phyloP scores from a whole-genome alignment of 1,140 invertebrate genomes.

The Zophobas atratus region DNA sequence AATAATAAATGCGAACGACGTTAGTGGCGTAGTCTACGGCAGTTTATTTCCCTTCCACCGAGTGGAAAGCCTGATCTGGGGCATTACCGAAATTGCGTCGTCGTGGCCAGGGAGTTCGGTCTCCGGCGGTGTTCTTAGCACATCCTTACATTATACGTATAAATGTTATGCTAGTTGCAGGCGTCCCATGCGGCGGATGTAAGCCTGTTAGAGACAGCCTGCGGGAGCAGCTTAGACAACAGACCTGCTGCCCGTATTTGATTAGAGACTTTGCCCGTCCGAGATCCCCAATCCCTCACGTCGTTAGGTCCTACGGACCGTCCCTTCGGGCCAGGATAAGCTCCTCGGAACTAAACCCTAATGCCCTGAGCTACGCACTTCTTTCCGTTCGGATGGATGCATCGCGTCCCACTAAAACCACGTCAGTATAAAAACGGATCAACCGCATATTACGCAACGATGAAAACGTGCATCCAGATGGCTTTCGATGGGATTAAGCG shows the following conservation, averaged over 20 bases:
- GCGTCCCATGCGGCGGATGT: constrained; percentile 46
- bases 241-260: constrained; percentile 57
- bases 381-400: constrained; percentile 24
- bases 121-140: constrained; percentile 27
- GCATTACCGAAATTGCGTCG: constrained; percentile 21
- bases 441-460: constrained; percentile 21
- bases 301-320: constrained; percentile 52
- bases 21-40: neutral
- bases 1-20: constrained; percentile 1
- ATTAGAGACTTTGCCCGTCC: constrained; percentile 56
- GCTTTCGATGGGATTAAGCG: constrained; percentile 13
- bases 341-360: constrained; percentile 39
- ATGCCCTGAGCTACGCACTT: constrained; percentile 32
- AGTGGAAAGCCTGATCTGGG: constrained; percentile 11
- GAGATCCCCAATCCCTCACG: constrained; percentile 56
- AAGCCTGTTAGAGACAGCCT: constrained; percentile 53
- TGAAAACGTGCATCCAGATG: constrained; percentile 14
- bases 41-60: neutral
- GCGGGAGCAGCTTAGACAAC: constrained; percentile 55
- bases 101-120: neutral
- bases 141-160: constrained; percentile 43
- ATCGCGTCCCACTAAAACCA: constrained; percentile 39
- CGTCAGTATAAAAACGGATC: constrained; percentile 51
- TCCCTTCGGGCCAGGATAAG: constrained; percentile 46
- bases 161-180: constrained; percentile 53